Percentiles rank a stretch among this genome's conserved stretches.
phyloP scores from a whole-genome alignment of 2,888 invertebrate genomes.

The Slavum lentiscoides region DNA sequence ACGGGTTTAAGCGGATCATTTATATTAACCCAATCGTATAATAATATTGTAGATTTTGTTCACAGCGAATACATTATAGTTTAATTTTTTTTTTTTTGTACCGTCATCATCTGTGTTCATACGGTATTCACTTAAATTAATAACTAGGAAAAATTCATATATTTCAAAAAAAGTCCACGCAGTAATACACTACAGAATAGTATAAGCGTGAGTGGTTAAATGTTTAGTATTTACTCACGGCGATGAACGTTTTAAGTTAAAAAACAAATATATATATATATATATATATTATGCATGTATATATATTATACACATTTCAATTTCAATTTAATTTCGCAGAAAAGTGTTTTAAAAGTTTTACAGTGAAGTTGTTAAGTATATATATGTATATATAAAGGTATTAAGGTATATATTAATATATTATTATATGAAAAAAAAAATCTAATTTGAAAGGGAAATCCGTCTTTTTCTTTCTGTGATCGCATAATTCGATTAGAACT shows the following conservation, averaged over 20 bases:
- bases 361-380: not conserved
- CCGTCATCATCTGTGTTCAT: not conserved
- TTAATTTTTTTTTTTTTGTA: too few relatives aligned
- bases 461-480: not conserved
- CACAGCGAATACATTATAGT: too few relatives aligned
- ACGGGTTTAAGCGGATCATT: too few relatives aligned
- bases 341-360: constrained; percentile 20
- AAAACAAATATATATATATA: constrained; percentile 31
- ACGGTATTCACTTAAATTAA: not conserved
- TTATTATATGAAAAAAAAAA: constrained; percentile 10
- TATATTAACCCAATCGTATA: too few relatives aligned
- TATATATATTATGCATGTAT: too few relatives aligned
- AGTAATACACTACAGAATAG: not conserved
- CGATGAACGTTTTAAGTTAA: constrained; percentile 22
- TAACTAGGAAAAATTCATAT: not conserved
- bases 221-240: not conserved
- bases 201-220: not conserved
- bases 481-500: constrained; percentile 35
- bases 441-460: constrained; percentile 42
- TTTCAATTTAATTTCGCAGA: constrained; percentile 29
- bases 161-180: not conserved
- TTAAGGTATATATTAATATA: too few relatives aligned
- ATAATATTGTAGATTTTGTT: too few relatives aligned
- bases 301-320: constrained; percentile 10
- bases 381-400: not conserved